Evolutionary conservation across 2,888 invertebrate species (phyloP).

Genomic region (Altica lythri): DNA sequence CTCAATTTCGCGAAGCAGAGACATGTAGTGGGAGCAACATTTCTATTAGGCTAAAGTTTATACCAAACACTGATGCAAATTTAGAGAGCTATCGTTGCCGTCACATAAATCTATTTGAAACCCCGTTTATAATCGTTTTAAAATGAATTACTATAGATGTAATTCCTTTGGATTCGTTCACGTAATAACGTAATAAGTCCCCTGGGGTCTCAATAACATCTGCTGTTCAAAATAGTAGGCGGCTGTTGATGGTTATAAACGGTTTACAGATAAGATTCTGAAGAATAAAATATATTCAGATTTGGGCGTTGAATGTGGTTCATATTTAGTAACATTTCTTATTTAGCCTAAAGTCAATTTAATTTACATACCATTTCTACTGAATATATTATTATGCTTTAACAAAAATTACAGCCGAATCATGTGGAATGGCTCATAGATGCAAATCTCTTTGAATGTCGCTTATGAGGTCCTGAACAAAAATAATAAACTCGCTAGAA

Average conservation of each 20-base stretch:
- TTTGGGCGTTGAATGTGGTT: constrained; percentile 35
- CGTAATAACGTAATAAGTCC: constrained; percentile 53
- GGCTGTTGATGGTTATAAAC: constrained; percentile 27
- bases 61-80: constrained; percentile 27
- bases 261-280: constrained; percentile 12
- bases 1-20: constrained; percentile 24
- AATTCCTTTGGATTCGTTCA: constrained; percentile 51
- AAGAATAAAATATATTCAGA: constrained; percentile 19
- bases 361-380: constrained; percentile 33
- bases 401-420: no score
- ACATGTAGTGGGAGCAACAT: constrained; percentile 21
- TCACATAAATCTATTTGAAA: constrained; percentile 25
- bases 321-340: constrained; percentile 34
- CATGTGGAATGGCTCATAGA: no score
- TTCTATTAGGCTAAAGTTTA: constrained; percentile 29
- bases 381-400: no score
- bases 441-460: no score
- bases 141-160: constrained; percentile 31
- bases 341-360: constrained; percentile 23
- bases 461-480: no score
- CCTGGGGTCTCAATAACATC: constrained; percentile 35
- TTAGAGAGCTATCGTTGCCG: constrained; percentile 23
- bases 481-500: no score
- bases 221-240: constrained; percentile 30
- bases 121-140: not conserved